Evolutionary conservation across 1,140 invertebrate species (phyloP).

Genomic region (Bombus pascuorum): DNA sequence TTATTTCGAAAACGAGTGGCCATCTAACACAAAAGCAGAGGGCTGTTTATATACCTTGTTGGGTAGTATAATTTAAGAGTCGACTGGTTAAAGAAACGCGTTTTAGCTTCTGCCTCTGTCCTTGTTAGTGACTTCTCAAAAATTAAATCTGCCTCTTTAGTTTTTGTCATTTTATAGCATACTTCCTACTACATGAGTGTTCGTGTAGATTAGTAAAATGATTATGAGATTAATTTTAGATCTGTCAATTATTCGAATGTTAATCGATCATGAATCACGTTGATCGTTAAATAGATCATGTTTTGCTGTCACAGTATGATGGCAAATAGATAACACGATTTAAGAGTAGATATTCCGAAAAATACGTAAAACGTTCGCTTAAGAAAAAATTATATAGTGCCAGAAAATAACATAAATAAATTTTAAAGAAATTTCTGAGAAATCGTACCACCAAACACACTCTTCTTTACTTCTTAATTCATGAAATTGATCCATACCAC

Average conservation of each 20-base stretch:
- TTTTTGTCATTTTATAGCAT: neutral
- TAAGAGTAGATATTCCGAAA: no score
- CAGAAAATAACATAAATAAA: no score
- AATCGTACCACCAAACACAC: no score
- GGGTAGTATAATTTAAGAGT: slow-evolving; percentile 7
- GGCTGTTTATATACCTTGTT: neutral
- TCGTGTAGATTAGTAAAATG: neutral
- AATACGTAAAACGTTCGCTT: no score
- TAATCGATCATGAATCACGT: neutral
- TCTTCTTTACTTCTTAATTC: no score
- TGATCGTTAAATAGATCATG: neutral
- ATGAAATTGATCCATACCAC: no score
- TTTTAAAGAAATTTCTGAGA: no score
- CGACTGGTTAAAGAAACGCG: slow-evolving; percentile 23
- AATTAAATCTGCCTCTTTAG: neutral
- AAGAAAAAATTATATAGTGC: no score
- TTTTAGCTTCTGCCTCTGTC: neutral
- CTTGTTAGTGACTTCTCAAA: neutral
- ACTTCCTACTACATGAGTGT: no score
- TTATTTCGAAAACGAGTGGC: slow-evolving; percentile 21
- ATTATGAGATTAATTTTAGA: neutral
- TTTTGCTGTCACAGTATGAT: no score
- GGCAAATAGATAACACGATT: no score
- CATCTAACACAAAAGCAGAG: neutral
- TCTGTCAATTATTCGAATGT: neutral